Evolutionary conservation across 1,140 invertebrate genomes (phyloP).

Genomic region (Leptopilina boulardi): DNA sequence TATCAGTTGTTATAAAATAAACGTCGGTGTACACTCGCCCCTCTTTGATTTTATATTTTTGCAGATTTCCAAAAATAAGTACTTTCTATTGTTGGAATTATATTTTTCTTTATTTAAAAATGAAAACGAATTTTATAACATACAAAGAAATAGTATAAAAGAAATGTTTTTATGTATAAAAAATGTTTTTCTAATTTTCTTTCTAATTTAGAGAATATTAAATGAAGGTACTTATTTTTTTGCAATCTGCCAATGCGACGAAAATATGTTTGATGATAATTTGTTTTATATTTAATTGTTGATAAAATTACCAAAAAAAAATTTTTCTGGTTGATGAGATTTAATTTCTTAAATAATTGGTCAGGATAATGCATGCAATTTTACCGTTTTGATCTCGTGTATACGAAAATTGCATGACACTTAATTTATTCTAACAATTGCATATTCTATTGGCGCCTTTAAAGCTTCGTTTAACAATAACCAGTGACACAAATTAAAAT

Average conservation of each 20-base stretch:
- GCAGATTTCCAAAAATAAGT: background rate
- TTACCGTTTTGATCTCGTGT: background rate
- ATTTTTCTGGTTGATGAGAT: background rate
- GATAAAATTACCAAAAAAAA: background rate
- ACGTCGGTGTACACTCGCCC: conserved; percentile 46
- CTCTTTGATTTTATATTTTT: conserved; percentile 58
- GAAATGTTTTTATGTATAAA: too few species aligned
- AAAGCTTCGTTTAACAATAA: conserved; percentile 11
- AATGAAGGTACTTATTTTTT: background rate
- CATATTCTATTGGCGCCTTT: background rate
- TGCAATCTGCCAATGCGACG: background rate
- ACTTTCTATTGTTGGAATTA: too few species aligned
- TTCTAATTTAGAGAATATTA: background rate
- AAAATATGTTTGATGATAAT: background rate
- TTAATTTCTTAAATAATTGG: background rate
- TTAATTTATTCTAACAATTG: conserved; percentile 18
- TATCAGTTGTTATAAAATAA: conserved; percentile 67
- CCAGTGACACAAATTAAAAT: conserved; percentile 2
- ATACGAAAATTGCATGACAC: conserved; percentile 24
- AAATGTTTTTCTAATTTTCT: conserved; percentile 21
- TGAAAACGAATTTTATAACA: too few species aligned
- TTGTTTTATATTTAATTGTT: background rate
- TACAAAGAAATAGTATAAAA: too few species aligned
- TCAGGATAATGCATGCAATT: conserved; percentile 3
- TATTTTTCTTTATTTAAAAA: too few species aligned